Conservation (phyloP, 2,113 vertebrate genomes). For the Crocuta crocuta region DNA sequence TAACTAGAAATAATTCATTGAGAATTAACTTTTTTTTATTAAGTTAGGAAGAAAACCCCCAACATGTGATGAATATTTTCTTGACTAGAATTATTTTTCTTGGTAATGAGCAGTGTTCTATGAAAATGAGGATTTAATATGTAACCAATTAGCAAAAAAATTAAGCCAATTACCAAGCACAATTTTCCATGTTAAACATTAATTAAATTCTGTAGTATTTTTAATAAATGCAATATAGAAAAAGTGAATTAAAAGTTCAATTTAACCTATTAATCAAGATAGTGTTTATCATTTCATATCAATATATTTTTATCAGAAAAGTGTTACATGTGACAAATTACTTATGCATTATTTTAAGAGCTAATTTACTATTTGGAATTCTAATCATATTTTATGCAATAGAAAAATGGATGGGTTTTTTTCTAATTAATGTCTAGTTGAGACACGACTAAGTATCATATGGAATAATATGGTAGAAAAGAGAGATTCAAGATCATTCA, state of each 20-base stretch:
- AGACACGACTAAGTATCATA: constrained; percentile 2
- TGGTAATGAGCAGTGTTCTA: constrained; percentile 73
- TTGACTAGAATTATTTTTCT: constrained; percentile 81
- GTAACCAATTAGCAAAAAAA: constrained; percentile 82
- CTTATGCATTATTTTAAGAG: constrained; percentile 45
- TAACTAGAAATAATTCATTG: constrained; percentile 61
- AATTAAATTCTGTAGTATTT: constrained; percentile 84
- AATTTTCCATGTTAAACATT: constrained; percentile 84
- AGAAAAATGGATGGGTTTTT: not conserved
- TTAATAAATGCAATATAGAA: constrained; percentile 80
- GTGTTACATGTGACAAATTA: constrained; percentile 46
- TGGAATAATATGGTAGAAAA: not conserved
- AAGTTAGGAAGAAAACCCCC: constrained; percentile 53
- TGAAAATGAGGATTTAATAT: constrained; percentile 85
- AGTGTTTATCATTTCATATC: constrained; percentile 70
- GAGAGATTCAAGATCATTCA: not conserved
- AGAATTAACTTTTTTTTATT: constrained; percentile 69
- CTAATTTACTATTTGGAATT: constrained; percentile 73
- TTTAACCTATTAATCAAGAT: constrained; percentile 84
- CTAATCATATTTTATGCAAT: constrained; percentile 47
- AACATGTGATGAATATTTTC: constrained; percentile 74
- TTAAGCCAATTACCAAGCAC: constrained; percentile 85
- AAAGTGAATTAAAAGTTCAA: constrained; percentile 78
- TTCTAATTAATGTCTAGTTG: constrained; percentile 45
- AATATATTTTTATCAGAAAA: constrained; percentile 69